These are phyloP conservation scores for Cheilosia urbana DNA, from an alignment of 2,888 invertebrate genomes.

Conservation along the genomic window DNA sequence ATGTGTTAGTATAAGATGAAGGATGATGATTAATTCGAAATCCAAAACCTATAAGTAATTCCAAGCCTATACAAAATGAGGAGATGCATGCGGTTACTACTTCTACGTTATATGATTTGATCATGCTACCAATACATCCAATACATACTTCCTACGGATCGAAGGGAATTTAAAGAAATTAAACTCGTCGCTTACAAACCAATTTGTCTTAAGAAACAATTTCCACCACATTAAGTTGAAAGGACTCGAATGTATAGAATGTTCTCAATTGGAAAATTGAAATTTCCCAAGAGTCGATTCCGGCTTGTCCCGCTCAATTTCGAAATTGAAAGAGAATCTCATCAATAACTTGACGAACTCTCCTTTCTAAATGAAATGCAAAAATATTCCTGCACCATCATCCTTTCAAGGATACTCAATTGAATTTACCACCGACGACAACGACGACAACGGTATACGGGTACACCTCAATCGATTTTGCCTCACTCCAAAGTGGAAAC, in stretches of 20 bases:
- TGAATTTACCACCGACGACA: conserved; percentile 41
- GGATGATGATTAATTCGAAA: conserved; percentile 31
- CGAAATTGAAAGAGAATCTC: conserved; percentile 35
- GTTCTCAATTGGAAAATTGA: conserved; percentile 63
- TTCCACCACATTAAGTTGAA: background rate
- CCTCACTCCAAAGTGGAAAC: background rate
- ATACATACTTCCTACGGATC: conserved; percentile 34
- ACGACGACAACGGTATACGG: background rate
- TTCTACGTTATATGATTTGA: conserved; percentile 27
- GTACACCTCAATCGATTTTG: conserved; percentile 36
- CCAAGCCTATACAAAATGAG: conserved; percentile 53
- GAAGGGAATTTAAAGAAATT: conserved; percentile 15
- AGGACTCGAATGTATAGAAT: conserved; percentile 11
- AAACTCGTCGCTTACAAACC: conserved; percentile 50
- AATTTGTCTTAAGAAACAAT: conserved; percentile 28
- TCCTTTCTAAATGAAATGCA: conserved; percentile 49
- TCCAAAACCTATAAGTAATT: conserved; percentile 30
- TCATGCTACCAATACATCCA: conserved; percentile 55
- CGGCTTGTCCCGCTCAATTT: conserved; percentile 26
- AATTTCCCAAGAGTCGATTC: conserved; percentile 36
- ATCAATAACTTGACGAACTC: conserved; percentile 35
- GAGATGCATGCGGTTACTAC: conserved; percentile 74
- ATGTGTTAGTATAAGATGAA: conserved; percentile 30
- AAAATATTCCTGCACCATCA: conserved; percentile 62
- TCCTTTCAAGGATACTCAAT: conserved; percentile 45